Percentiles rank a stretch among this genome's conserved stretches.
Evolutionary conservation across 2,888 invertebrate genomes (phyloP).

Genomic region (Nemotelus pantherinus): DNA sequence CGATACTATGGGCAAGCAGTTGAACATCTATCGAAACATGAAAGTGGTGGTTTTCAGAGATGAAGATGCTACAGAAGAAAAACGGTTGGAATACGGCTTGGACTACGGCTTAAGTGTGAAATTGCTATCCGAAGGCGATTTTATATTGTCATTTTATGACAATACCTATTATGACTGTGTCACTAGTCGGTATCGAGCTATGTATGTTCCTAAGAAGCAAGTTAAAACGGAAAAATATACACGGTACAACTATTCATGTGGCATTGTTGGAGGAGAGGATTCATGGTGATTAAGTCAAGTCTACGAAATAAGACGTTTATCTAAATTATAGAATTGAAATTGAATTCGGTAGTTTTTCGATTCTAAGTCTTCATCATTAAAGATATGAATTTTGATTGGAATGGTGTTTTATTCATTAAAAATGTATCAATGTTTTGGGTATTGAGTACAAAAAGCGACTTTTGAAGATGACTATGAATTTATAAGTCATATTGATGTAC

Average conservation of each 20-base stretch:
- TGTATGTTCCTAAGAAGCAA: slow-evolving; percentile 55
- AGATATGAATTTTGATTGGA: too few relatives aligned
- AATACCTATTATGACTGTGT: slow-evolving; percentile 21
- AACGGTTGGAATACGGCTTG: slow-evolving; percentile 18
- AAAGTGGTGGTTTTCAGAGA: slow-evolving; percentile 57
- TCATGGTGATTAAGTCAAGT: not conserved
- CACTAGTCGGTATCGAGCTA: slow-evolving; percentile 56
- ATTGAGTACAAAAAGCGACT: too few relatives aligned
- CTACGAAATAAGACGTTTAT: not conserved
- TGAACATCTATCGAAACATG: slow-evolving; percentile 59
- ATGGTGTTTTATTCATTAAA: too few relatives aligned
- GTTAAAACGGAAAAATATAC: not conserved
- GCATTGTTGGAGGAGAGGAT: not conserved
- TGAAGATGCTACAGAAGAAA: slow-evolving; percentile 28
- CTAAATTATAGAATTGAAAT: not conserved
- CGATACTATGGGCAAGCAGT: slow-evolving; percentile 31
- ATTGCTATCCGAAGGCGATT: slow-evolving; percentile 58
- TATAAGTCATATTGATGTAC: too few relatives aligned
- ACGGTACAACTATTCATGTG: not conserved
- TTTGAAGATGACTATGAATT: too few relatives aligned
- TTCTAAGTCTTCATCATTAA: too few relatives aligned
- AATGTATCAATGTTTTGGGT: too few relatives aligned
- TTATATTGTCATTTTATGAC: slow-evolving; percentile 54
- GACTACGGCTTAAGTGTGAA: slow-evolving; percentile 37
- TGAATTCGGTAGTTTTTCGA: too few relatives aligned